Conservation (phyloP, 2,113 vertebrate species). For the Phyllostomus hastatus region DNA sequence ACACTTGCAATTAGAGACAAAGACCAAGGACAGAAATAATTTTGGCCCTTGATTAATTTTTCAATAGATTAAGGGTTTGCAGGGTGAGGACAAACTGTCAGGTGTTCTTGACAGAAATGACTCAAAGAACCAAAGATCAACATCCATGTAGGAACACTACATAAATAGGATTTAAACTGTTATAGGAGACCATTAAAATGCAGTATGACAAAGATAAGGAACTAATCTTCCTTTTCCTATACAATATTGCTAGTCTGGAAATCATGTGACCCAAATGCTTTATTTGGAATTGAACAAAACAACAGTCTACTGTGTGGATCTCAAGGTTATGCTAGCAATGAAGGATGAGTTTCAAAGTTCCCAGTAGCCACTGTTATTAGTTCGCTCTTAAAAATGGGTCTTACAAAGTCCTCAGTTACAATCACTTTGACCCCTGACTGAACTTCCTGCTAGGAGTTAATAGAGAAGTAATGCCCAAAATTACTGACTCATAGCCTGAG, state of each 20-base stretch:
- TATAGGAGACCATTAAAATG: background rate
- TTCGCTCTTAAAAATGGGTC: background rate
- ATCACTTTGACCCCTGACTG: slow-evolving; percentile 70
- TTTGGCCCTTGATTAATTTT: background rate
- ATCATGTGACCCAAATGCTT: background rate
- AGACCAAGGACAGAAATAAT: background rate
- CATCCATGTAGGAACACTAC: background rate
- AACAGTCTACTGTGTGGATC: background rate
- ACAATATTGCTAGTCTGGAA: background rate
- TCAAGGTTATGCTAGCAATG: background rate
- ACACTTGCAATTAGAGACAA: background rate
- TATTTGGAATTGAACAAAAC: background rate
- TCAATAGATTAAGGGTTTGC: background rate
- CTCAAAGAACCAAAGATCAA: background rate
- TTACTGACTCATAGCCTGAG: slow-evolving; percentile 55
- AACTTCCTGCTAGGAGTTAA: slow-evolving; percentile 69
- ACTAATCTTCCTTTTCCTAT: background rate
- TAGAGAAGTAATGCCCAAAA: slow-evolving; percentile 60
- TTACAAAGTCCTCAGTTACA: slow-evolving; percentile 40
- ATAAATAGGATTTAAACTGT: background rate
- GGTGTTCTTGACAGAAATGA: background rate
- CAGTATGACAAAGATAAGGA: background rate
- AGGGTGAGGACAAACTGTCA: background rate
- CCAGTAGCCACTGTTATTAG: background rate
- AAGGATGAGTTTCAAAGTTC: background rate